Base-by-base conservation (phyloP, 1,140 invertebrate species). In the Caerostris darwini region DNA sequence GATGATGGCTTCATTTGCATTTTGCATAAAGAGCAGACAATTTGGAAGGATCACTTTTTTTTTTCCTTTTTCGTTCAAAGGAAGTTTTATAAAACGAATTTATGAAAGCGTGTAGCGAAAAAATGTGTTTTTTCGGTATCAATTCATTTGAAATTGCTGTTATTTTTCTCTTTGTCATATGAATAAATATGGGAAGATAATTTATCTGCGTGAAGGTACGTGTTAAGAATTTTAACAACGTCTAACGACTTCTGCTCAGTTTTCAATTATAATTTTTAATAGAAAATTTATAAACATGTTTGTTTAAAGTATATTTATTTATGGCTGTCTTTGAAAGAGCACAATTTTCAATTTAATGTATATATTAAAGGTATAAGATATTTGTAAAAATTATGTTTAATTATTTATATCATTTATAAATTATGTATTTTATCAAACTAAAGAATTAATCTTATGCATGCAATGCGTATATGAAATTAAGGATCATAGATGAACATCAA, bases 1-100 rank as follows among this genome's bases (percentile, higher is more conserved):
- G 34, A 34, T 85, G 82, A 57, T 85, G 82, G 12, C 54, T 54
- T 54, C 82, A 85, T 85, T 85, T 85, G 54, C 82, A 85, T 85
- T 85, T 57, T 85, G 50, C 14, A 57, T 85, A 77, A 90, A 90
- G 54, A 19, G n/a, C 5, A 56, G n/a, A 77, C 64, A 57, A 54
- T 90, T 90, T 64, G 59, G 54, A 64, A 64, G 57, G 54, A 61
- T 34, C 19, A 19, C n/a, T n/a, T 50, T 19, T 87, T 12, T 69
- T 57, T 85, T 85, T 57, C 19, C 64, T 56, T 71, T 34, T 8
- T 64, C 61, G 19, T 54, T 58, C n/a, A 57, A 85, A 67, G 19
- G 10, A 3, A 88, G 61, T 5, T 88, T 88, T 67, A 54, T 17
- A 17, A 61, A 61, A 7, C 86, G 67, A 64, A 88, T 88, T 88